phyloP scores from a whole-genome alignment of 2,797 vertebrate species.

The Pangasius macronema region DNA sequence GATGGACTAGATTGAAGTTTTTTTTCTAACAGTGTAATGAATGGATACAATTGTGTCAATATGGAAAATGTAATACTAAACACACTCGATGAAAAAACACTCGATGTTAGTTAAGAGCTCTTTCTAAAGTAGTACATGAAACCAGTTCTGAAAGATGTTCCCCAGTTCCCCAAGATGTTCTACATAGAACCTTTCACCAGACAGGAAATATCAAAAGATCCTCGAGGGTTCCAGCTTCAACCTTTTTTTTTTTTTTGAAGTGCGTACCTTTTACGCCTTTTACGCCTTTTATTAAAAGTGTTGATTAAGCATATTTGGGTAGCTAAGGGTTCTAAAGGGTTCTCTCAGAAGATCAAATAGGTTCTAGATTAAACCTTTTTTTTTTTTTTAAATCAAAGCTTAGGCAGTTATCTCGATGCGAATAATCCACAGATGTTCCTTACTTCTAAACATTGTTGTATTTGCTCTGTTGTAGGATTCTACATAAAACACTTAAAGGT shows the following conservation, averaged over 20 bases:
- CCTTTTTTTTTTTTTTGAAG: neutral
- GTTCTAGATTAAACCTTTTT: neutral
- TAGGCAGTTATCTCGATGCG: too few species aligned
- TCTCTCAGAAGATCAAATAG: neutral
- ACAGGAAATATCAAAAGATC: neutral
- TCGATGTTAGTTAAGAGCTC: neutral
- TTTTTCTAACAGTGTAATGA: neutral
- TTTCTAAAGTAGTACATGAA: neutral
- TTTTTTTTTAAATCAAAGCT: neutral
- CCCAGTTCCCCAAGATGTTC: neutral
- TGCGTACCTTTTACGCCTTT: too few species aligned
- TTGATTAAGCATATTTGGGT: neutral
- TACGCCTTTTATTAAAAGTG: neutral
- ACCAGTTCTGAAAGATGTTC: neutral
- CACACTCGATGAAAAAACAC: neutral
- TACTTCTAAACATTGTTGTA: neutral
- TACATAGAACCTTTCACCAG: neutral
- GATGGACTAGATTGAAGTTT: neutral
- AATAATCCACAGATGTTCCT: neutral
- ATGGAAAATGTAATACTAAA: neutral
- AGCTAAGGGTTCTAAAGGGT: neutral
- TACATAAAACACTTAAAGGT: neutral
- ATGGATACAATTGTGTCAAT: neutral
- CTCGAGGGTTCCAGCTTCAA: neutral
- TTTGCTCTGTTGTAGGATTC: neutral